Evolutionary conservation across 2,113 vertebrate genomes (phyloP).

Genomic region (Oncorhynchus clarkii): DNA sequence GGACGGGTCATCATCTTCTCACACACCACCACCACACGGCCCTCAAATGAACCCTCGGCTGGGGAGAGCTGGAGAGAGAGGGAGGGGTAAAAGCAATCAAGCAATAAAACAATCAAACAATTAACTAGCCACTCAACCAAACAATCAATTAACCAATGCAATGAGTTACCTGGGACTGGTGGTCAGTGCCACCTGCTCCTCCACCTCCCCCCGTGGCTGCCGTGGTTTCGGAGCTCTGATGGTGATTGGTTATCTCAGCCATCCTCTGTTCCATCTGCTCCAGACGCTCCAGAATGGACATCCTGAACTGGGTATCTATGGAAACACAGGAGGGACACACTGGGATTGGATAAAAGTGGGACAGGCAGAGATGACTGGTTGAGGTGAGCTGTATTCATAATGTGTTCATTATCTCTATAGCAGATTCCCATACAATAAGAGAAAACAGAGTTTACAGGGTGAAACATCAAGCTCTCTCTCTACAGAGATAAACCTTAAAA

Average conservation of each 20-base stretch:
- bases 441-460: too few species aligned
- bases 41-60: constrained; percentile 90
- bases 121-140: neutral
- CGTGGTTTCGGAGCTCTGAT: constrained; percentile 80
- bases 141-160: neutral
- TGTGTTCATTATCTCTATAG: neutral
- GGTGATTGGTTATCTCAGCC: constrained; percentile 96
- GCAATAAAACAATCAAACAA: too few species aligned
- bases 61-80: constrained; percentile 71
- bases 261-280: constrained; percentile 99
- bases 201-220: constrained; percentile 73
- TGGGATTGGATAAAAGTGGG: neutral
- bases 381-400: too few species aligned
- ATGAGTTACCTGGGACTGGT: constrained; percentile 83
- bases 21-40: constrained; percentile 94
- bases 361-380: neutral
- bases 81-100: too few species aligned
- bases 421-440: neutral
- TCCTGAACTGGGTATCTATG: constrained; percentile 97
- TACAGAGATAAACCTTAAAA: too few species aligned
- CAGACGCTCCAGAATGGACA: constrained; percentile 97
- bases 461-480: neutral
- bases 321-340: constrained; percentile 33
- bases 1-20: constrained; percentile 99
- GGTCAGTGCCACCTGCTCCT: constrained; percentile 56